Evolutionary conservation across 92 coral and sea anemone species (phyloP), one percentile per base, ranked within the genome.

Genomic region (Heliopora coerulea): DNA sequence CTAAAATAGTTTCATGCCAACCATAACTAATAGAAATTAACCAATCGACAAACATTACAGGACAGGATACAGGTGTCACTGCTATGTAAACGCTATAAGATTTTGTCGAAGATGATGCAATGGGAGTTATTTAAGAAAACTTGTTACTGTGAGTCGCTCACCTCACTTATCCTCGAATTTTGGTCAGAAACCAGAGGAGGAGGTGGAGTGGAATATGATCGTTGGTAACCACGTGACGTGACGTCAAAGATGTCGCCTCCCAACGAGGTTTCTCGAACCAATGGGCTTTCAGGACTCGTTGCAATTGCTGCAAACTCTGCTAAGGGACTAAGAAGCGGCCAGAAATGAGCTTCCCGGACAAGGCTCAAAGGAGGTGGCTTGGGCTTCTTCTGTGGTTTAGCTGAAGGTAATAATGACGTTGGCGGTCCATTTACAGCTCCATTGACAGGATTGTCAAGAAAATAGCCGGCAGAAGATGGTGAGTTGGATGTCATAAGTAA

Each of bases 221-320:
- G 4, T n/a, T 17, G 61, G 11, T 56, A 31, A 28, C 33, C 61
- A 23, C 29, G 30, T 56, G 33, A 62, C 20, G 80, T 68, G 75
- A 42, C 68, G 31, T 78, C 80, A 40, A 49, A 64, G 54, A 44
- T 59, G 21, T 30, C 49, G 54, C 62, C 80, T 17, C 85, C 96
- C 56, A 73, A 72, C 56, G 83, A 83, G 68, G 58, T 54, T 33
- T 83, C 83, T 57, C 81, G 91, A 49, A 95, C 89, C 78, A 95
- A 62, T 26, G 99, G 99, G 64, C 97, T 90, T 64, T 95, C 89
- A 0, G 97, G 99, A 21, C 99, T 87, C 4, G 99, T 95, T 23
- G 99, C 99, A 35, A 90, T 83, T 44, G 81, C 74, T 2, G 99
- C 99, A 56, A 95, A 95, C 87, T 95, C 99, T 8, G 86, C 84